Percentiles rank a stretch among this genome's conserved stretches.
phyloP scores from a whole-genome alignment of 2,888 invertebrate genomes.

The Athalia circularis region DNA sequence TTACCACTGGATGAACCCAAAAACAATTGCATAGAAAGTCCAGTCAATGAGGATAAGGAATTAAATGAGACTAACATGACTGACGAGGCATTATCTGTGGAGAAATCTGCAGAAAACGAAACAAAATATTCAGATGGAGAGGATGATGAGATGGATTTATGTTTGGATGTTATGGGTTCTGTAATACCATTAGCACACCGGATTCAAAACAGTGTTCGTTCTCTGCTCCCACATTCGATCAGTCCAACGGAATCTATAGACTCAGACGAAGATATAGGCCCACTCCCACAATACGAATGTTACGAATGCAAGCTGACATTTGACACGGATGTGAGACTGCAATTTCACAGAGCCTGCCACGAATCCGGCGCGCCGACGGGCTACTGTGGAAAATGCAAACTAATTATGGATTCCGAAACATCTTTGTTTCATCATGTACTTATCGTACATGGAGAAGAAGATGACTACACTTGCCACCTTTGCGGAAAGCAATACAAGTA shows the following conservation, averaged over 20 bases:
- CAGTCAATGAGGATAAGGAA: too few species aligned
- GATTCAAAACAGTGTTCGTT: too few species aligned
- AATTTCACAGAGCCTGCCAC: constrained; percentile 52
- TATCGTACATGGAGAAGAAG: constrained; percentile 42
- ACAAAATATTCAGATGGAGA: too few species aligned
- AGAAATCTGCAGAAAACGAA: too few species aligned
- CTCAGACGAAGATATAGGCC: not conserved
- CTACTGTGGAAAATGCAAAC: constrained; percentile 46
- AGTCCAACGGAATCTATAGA: too few species aligned
- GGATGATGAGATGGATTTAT: not conserved
- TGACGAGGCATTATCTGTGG: too few species aligned
- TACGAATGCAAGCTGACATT: constrained; percentile 51
- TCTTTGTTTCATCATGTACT: constrained; percentile 41
- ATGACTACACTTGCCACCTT: constrained; percentile 50
- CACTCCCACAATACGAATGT: constrained; percentile 40
- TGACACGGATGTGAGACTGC: constrained; percentile 50
- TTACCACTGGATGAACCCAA: too few species aligned
- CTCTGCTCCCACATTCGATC: too few species aligned
- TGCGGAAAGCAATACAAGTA: constrained; percentile 53
- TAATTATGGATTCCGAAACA: constrained; percentile 45
- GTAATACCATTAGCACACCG: too few species aligned
- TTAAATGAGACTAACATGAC: too few species aligned
- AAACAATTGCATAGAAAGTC: too few species aligned
- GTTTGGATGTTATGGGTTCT: too few species aligned
- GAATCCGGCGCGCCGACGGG: constrained; percentile 33